These are phyloP conservation scores for Pinna nobilis DNA, from an alignment of 1,140 invertebrate species.

Conservation along the genomic window DNA sequence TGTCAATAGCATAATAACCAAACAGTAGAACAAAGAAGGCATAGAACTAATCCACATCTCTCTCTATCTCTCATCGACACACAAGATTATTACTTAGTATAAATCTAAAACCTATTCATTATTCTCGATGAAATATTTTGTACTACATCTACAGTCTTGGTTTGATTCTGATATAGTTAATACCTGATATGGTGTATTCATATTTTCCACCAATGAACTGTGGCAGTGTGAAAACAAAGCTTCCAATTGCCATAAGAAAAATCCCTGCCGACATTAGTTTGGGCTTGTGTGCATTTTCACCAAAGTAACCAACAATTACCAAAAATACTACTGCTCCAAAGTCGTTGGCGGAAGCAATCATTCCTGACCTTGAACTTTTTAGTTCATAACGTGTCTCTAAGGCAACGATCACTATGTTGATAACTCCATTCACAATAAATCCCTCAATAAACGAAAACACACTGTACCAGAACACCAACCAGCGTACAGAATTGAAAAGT, in stretches of 20 bases:
- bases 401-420: conserved; percentile 89
- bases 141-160: too few relatives aligned
- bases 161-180: conserved; percentile 7
- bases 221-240: conserved; percentile 92
- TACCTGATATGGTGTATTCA: conserved; percentile 48
- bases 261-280: conserved; percentile 83
- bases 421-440: conserved; percentile 89
- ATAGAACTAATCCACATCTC: conserved; percentile 80
- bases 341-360: conserved; percentile 87
- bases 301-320: conserved; percentile 88
- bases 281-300: conserved; percentile 87
- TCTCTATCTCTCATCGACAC: too few relatives aligned
- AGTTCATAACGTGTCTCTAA: conserved; percentile 88
- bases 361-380: conserved; percentile 82
- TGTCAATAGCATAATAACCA: conserved; percentile 84
- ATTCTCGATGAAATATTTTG: too few relatives aligned
- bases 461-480: conserved; percentile 53
- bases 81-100: too few relatives aligned
- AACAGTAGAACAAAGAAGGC: conserved; percentile 82
- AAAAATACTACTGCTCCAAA: conserved; percentile 86
- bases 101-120: too few relatives aligned
- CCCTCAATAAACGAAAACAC: conserved; percentile 75
- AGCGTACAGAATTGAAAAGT: conserved; percentile 48
- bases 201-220: conserved; percentile 81
- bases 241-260: conserved; percentile 84